phyloP scores from a whole-genome alignment of 2,888 invertebrate species.

The Pimpla rufipes region DNA sequence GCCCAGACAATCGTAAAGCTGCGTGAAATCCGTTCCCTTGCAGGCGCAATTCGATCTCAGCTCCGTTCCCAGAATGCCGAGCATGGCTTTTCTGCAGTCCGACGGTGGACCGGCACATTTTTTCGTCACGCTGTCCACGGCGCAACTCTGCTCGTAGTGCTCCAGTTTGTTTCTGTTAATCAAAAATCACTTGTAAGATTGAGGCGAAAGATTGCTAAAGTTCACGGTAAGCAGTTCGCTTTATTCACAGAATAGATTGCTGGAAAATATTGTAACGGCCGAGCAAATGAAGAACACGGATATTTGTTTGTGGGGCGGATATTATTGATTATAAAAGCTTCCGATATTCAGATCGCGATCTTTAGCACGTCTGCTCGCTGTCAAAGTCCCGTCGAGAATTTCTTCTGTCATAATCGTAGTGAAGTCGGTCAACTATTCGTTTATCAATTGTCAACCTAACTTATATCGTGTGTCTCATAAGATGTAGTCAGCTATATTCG shows the following conservation, averaged over 20 bases:
- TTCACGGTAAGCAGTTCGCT: not conserved
- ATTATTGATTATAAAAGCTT: too few relatives aligned
- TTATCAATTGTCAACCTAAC: too few relatives aligned
- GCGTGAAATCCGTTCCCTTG: slow-evolving; percentile 93
- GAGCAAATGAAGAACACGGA: too few relatives aligned
- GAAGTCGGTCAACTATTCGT: too few relatives aligned
- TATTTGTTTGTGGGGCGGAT: too few relatives aligned
- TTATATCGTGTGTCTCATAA: too few relatives aligned
- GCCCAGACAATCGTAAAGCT: slow-evolving; percentile 94
- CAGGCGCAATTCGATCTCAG: slow-evolving; percentile 95
- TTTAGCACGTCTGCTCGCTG: too few relatives aligned
- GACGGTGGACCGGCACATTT: slow-evolving; percentile 95
- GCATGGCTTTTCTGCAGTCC: slow-evolving; percentile 94
- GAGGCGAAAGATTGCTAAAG: not conserved
- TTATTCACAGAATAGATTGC: not conserved
- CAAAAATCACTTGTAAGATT: slow-evolving; percentile 16
- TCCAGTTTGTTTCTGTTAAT: slow-evolving; percentile 88
- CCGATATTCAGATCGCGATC: too few relatives aligned
- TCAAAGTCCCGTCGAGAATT: too few relatives aligned
- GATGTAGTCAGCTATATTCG: too few relatives aligned
- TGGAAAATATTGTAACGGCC: too few relatives aligned
- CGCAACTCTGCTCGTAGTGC: slow-evolving; percentile 96
- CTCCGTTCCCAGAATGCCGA: slow-evolving; percentile 96
- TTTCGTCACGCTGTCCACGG: slow-evolving; percentile 95
- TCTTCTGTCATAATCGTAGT: too few relatives aligned